Evolutionary conservation across 1,140 invertebrate species (phyloP), one percentile per base, ranked within the genome.

Genomic region (Scaptomyza montana): DNA sequence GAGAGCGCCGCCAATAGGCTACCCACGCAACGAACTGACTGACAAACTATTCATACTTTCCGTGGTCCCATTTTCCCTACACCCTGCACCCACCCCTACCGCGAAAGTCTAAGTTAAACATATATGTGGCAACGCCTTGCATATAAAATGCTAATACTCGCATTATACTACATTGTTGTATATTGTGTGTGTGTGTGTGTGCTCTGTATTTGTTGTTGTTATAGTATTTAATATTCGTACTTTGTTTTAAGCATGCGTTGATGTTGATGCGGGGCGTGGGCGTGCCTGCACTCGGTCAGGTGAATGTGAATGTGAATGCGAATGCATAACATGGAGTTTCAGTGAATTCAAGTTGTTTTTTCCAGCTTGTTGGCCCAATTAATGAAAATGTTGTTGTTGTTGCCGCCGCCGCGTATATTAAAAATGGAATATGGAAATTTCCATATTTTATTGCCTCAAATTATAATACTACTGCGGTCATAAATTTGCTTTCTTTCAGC

Each of bases 291-390:
- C 25, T 9, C 30, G 21, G 41, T 41, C 54, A 67, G 69, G 56
- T 59, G 56, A 47, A 59, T n/a, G 47, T 47, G 54, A 16, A 66
- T 66, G 46, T 47, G 54, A 16, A 66, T 66, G 57, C 41, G 13
- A 59, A 47, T 46, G 25, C 30, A 33, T 33, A 7, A 33, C 39
- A 46, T 16, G 49, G 21, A 62, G 36, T 62, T 68, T 69, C 66
- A 61, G 36, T 54, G 66, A 69, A 69, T 69, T 54, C 5, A 12
- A 54, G 16, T 19, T 43, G 59, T 51, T 51, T 61, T 60, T 69
- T 63, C 51, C 67, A 64, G 43, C 68, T 71, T 64, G 68, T 71
- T 71, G 61, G 61, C 61, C 46, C 68, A 64, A 65, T 71, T 65
- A 71, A 60, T 51, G 47, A 59, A 80, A 80, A 64, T 47, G 33